Evolutionary conservation across 2,113 vertebrate species (phyloP), one percentile per base, ranked within the genome.

Genomic region (Micronycteris hirsuta): DNA sequence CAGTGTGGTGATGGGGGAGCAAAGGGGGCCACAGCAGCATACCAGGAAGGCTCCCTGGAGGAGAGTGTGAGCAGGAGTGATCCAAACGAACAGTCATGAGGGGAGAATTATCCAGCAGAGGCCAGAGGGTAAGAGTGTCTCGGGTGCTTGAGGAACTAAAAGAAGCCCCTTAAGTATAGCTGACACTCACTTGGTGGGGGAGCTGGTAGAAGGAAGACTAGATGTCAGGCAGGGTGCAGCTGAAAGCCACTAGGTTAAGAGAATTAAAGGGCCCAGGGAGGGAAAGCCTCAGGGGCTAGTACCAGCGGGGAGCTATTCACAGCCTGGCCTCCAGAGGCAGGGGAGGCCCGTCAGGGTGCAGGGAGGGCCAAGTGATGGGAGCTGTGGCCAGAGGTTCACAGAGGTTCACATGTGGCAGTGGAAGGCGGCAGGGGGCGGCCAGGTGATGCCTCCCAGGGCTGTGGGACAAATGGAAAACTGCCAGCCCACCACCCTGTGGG

Each of bases 381-480:
- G 22, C 22, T 24, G 24, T 5, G 3, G 61, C 41, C 8, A 0
- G 15, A 41, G 47, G 33, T 70, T n/a, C n/a, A 14, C 81, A 47
- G 0, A 1, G 47, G n/a, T n/a, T 41, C 17, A 9, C 71, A 7
- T 1, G 4, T 0, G 22, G 52, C 33, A 24, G 22, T 7, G 20
- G 41, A 74, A 89, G 68, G 17, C 28, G 68, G 17, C 28, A 31
- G 77, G 52, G 45, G 28, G 31, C 68, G 28, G 31, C 68, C 22
- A 20, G 47, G 31, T 8, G 22, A 28, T 24, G 11, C 65, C 63
- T 68, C 9, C 33, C 31, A 20, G 31, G 3, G 65, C 58, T 70
- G 1, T 36, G 67, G 7, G 45, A 90, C 45, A 52, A 11, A 28
- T 3, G 15, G 36, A 22, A 31, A 17, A 0, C 3, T 3, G 19